Percentiles rank a stretch among this genome's conserved stretches.
Conservation (phyloP, 2,797 vertebrate species). For the Oryzias dopingdopingensis region DNA sequence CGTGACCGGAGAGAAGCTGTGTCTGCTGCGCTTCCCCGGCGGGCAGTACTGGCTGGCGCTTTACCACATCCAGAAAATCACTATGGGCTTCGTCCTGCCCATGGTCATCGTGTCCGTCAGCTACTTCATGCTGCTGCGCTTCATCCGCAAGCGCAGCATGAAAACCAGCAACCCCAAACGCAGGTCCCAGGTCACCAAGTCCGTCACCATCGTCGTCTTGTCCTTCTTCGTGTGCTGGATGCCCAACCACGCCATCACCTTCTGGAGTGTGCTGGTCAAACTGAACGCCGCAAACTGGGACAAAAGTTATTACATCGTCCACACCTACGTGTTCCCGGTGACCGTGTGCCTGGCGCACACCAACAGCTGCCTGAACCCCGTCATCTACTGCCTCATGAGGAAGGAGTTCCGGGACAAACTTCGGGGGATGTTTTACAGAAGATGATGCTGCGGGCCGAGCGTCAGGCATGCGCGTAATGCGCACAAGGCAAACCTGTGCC, state of each 20-base stretch:
- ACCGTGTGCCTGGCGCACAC: constrained; percentile 80
- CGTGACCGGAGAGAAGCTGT: constrained; percentile 78
- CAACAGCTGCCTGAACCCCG: constrained; percentile 80
- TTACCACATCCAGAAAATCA: constrained; percentile 82
- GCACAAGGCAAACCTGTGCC: too few species aligned
- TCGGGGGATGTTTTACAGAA: constrained; percentile 52
- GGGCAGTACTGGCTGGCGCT: constrained; percentile 78
- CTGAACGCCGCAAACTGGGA: constrained; percentile 76
- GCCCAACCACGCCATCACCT: constrained; percentile 77
- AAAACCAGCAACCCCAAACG: constrained; percentile 64
- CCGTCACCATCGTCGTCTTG: constrained; percentile 73
- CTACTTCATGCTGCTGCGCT: constrained; percentile 73
- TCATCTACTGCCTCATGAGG: constrained; percentile 80
- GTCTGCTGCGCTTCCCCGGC: constrained; percentile 74
- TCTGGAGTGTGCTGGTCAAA: constrained; percentile 82
- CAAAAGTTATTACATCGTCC: constrained; percentile 74
- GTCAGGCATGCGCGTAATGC: background rate
- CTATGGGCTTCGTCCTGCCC: constrained; percentile 76
- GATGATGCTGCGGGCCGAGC: constrained; percentile 11
- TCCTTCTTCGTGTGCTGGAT: constrained; percentile 80
- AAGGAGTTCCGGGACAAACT: constrained; percentile 76
- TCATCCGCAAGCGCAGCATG: constrained; percentile 70
- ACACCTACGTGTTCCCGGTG: constrained; percentile 79
- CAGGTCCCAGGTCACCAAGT: constrained; percentile 72
- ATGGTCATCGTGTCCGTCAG: constrained; percentile 75